Evolutionary conservation across 2,113 vertebrate genomes (phyloP).

Genomic region (Hippopotamus amphibius): DNA sequence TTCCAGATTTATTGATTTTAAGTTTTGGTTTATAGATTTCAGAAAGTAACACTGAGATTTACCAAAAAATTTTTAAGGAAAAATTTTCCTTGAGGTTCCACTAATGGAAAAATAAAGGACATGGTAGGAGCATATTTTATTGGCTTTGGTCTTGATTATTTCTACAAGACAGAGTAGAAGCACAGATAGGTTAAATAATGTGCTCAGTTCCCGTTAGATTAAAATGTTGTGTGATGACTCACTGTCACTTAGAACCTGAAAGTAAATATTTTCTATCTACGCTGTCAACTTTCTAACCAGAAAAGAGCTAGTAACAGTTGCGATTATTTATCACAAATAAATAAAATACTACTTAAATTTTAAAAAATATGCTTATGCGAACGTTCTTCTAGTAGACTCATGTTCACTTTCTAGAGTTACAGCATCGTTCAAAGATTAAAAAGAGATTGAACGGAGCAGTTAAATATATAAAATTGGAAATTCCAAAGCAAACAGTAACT

Average conservation of each 20-base stretch:
- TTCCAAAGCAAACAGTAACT: slow-evolving; percentile 5
- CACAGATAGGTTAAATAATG: background rate
- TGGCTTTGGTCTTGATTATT: slow-evolving; percentile 33
- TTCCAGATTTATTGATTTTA: background rate
- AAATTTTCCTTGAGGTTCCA: background rate
- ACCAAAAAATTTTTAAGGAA: background rate
- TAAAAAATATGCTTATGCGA: background rate
- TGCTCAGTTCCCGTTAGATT: background rate
- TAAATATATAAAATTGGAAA: slow-evolving; percentile 29
- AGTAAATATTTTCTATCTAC: background rate
- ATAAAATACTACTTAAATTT: background rate
- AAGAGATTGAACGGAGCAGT: background rate
- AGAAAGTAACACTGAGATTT: background rate
- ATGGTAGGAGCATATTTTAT: background rate
- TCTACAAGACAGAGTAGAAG: background rate
- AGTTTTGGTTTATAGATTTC: slow-evolving; percentile 44
- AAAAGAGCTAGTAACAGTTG: background rate
- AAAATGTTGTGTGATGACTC: background rate
- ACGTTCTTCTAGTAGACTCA: background rate
- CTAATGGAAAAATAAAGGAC: slow-evolving; percentile 3
- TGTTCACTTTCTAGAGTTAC: background rate
- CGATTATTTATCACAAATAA: background rate
- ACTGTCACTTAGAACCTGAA: background rate
- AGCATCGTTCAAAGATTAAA: slow-evolving; percentile 24
- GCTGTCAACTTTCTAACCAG: background rate